Conservation (phyloP, 1,140 invertebrate genomes). For the Lysiphlebus fabarum region DNA sequence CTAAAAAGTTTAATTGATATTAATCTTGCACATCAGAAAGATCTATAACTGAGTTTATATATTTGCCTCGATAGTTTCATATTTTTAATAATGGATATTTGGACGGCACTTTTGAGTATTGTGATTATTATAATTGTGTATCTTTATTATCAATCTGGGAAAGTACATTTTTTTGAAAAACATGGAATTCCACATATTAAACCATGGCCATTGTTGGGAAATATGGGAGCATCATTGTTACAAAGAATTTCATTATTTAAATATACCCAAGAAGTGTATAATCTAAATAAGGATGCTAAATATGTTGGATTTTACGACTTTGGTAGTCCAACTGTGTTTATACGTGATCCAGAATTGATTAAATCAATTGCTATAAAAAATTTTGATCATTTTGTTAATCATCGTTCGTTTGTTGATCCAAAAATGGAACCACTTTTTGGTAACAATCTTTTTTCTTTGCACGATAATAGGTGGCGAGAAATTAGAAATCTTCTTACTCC, state of each 20-base stretch:
- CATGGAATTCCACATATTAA: constrained; percentile 7
- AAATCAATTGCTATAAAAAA: constrained; percentile 3
- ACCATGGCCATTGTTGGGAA: constrained; percentile 8
- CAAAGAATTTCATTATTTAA: neutral
- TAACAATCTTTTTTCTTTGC: constrained; percentile 14
- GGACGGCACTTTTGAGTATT: too few relatives aligned
- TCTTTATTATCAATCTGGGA: too few relatives aligned
- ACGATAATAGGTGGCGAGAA: constrained; percentile 36
- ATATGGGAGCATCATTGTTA: constrained; percentile 5
- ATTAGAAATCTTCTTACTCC: constrained; percentile 54
- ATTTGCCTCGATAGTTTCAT: too few relatives aligned
- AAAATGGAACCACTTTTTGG: constrained; percentile 12
- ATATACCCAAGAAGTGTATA: neutral
- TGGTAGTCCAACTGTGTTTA: constrained; percentile 53
- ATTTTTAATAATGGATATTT: too few relatives aligned
- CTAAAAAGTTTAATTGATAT: too few relatives aligned
- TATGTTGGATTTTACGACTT: constrained; percentile 57
- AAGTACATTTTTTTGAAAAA: neutral
- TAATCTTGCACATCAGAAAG: too few relatives aligned
- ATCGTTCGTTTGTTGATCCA: neutral
- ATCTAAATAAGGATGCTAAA: constrained; percentile 15
- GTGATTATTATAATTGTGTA: too few relatives aligned
- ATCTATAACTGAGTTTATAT: too few relatives aligned
- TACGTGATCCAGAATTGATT: constrained; percentile 34
- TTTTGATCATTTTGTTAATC: constrained; percentile 1